Evolutionary conservation across 2,888 invertebrate genomes (phyloP), one percentile per base, ranked within the genome.

Genomic region (Stramonita haemastoma): DNA sequence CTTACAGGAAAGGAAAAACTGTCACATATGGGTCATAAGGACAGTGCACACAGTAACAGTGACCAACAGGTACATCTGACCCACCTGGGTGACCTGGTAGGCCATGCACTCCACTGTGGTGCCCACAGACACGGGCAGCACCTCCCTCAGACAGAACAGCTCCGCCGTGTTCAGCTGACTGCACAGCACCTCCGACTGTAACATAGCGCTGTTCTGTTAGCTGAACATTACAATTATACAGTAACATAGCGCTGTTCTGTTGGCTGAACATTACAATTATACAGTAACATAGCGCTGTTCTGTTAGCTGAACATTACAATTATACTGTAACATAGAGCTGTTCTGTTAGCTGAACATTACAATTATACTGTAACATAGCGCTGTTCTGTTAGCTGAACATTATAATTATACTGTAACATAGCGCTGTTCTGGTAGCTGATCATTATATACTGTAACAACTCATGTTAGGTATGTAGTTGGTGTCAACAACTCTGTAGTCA

Each of bases 41-140:
- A n/a, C 11, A n/a, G n/a, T 11, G 6, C 6, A 73, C 73, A 26
- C 0, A n/a, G n/a, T 8, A n/a, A 73, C 26, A n/a, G 8, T 22
- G n/a, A 73, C 5, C 22, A 73, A 5, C 26, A 73, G n/a, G n/a
- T 0, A 79, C 79, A 46, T 4, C 66, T 66, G 66, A 66, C 46
- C 66, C 66, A 26, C 81, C 34, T 79, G 34, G 26, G 13, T 46
- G 90, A 95, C 95, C 93, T 94, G 93, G 32, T 93, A 90, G n/a
- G 94, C 92, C 87, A 95, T 92, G 89, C 94, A 94, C 86, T 95
- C 95, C 70, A 95, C 94, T 0, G 94, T 94, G 11, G 93, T 93
- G 17, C 92, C 93, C 57, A 93, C 92, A 29, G 95, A 94, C 4
- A 95, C 93, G 0, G 93, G 93, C 15, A 93, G 91, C 32, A 93